Percentiles rank a stretch among this genome's conserved stretches.
Conservation (phyloP, 2,888 invertebrate genomes). For the Drosophila longiperda region DNA sequence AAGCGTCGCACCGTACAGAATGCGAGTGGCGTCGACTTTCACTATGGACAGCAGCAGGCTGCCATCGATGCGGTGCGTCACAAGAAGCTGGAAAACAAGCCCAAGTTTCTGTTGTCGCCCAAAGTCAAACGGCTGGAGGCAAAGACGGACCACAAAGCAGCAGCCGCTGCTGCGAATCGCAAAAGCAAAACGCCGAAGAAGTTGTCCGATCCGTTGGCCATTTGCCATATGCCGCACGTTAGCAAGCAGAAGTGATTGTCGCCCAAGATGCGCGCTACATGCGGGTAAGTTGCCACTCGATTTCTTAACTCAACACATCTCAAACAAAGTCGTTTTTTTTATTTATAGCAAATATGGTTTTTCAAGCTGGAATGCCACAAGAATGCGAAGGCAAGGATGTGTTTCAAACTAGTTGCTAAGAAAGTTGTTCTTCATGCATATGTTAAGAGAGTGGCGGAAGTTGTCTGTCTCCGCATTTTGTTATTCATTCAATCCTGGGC, state of each 20-base stretch:
- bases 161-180: slow-evolving; percentile 26
- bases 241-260: slow-evolving; percentile 75
- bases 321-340: background rate
- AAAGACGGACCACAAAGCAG: slow-evolving; percentile 61
- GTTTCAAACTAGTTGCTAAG: slow-evolving; percentile 42
- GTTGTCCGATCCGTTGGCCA: slow-evolving; percentile 13
- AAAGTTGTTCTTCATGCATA: slow-evolving; percentile 22
- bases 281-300: slow-evolving; percentile 47
- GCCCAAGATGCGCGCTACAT: slow-evolving; percentile 68
- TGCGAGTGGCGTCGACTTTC: slow-evolving; percentile 83
- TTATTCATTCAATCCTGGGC: slow-evolving; percentile 33
- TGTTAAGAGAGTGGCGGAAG: slow-evolving; percentile 14
- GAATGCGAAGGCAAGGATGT: slow-evolving; percentile 31
- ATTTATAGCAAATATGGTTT: no score
- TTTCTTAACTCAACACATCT: background rate
- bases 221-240: slow-evolving; percentile 11
- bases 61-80: slow-evolving; percentile 73
- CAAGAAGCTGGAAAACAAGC: slow-evolving; percentile 79
- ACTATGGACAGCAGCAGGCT: slow-evolving; percentile 80
- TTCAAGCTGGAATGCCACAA: slow-evolving; percentile 40
- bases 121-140: slow-evolving; percentile 78
- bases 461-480: slow-evolving; percentile 17
- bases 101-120: slow-evolving; percentile 81
- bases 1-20: slow-evolving; percentile 83
- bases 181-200: slow-evolving; percentile 59